Evolutionary conservation across 2,888 invertebrate species (phyloP).

Genomic region (Nomada ferruginata): DNA sequence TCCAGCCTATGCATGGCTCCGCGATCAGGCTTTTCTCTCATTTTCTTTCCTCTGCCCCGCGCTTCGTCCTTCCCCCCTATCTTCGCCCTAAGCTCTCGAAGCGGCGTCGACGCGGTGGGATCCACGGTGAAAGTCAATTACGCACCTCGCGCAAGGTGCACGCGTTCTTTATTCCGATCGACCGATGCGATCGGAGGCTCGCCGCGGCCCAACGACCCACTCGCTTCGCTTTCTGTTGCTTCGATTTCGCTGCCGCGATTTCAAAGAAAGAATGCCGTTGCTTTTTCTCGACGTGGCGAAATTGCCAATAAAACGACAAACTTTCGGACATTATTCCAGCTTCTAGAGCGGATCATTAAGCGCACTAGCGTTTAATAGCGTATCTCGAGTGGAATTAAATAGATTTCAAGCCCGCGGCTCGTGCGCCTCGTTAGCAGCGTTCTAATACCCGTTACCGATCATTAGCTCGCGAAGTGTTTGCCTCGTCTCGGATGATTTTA

Average conservation of each 20-base stretch:
- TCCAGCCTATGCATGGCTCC: slow-evolving; percentile 27
- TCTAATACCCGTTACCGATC: slow-evolving; percentile 43
- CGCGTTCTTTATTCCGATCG: neutral
- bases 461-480: slow-evolving; percentile 19
- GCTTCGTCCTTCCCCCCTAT: neutral
- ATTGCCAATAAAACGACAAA: neutral
- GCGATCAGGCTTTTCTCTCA: slow-evolving; percentile 32
- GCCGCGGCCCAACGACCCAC: too few relatives aligned
- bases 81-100: slow-evolving; percentile 1
- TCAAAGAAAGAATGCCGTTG: too few relatives aligned
- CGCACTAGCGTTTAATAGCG: slow-evolving; percentile 1
- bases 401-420: slow-evolving; percentile 5
- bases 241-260: too few relatives aligned
- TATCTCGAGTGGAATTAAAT: slow-evolving; percentile 41
- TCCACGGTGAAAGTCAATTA: slow-evolving; percentile 63
- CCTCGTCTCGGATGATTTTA: slow-evolving; percentile 56
- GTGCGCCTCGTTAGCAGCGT: slow-evolving; percentile 30
- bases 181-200: too few relatives aligned
- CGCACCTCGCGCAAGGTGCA: slow-evolving; percentile 24
- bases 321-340: neutral
- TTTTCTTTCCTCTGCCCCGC: neutral
- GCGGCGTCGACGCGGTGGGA: slow-evolving; percentile 10
- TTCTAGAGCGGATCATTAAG: slow-evolving; percentile 8
- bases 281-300: too few relatives aligned
- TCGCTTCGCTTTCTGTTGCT: too few relatives aligned